Percentiles rank a stretch among this genome's conserved stretches.
Conservation (phyloP, 1,140 invertebrate genomes). For the Campodea augens region DNA sequence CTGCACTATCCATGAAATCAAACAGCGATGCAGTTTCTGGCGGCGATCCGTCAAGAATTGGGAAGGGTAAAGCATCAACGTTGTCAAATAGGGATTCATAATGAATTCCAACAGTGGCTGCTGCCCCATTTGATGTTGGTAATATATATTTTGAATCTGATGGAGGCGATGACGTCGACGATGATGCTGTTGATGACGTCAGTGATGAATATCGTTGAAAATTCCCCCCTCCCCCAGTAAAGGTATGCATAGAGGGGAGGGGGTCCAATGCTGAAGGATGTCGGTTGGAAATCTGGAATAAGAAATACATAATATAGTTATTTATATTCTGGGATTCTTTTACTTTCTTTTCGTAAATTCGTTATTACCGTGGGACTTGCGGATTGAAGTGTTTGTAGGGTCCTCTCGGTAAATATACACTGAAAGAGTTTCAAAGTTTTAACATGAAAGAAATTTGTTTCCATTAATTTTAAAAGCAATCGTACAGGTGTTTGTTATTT, state of each 20-base stretch:
- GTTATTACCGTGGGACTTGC: background rate
- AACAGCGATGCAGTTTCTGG: conserved; percentile 1
- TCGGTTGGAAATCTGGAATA: conserved; percentile 48
- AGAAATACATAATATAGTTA: conserved; percentile 30
- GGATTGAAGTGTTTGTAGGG: background rate
- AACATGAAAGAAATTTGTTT: no score
- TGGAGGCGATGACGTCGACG: conserved; percentile 36
- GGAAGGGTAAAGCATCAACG: conserved; percentile 7
- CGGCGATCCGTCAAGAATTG: conserved; percentile 1
- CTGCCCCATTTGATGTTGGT: conserved; percentile 53
- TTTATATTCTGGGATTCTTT: background rate
- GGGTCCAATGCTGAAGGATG: conserved; percentile 49
- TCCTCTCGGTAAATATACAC: no score
- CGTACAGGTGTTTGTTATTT: no score
- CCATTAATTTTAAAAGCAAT: no score
- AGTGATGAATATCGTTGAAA: background rate
- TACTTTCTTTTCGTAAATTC: background rate
- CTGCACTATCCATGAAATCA: conserved; percentile 35
- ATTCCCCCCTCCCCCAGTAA: background rate
- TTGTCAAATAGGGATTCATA: conserved; percentile 22
- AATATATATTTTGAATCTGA: conserved; percentile 59
- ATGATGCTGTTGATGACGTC: background rate
- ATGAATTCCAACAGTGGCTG: conserved; percentile 42
- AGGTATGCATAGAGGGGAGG: background rate
- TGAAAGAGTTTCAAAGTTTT: no score